Base-by-base conservation (phyloP, 2,797 vertebrate species). In the Centroberyx gerrardi region DNA sequence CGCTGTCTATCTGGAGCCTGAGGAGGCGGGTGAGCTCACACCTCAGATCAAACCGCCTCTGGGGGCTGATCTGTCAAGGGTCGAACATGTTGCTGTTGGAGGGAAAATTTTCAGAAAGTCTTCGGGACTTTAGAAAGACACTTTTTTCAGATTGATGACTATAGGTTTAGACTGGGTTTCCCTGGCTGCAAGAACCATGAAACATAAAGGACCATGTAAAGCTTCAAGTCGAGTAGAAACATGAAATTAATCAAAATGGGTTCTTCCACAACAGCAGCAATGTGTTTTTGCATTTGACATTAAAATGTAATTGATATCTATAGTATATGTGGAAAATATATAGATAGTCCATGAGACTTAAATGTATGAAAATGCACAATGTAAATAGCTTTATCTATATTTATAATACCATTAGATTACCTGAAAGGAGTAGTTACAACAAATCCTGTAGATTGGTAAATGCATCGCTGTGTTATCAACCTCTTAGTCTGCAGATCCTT, bases 1-100 rank as follows among this genome's bases (percentile, higher is more conserved):
- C 2, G 80, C 84, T 3, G 87, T 78, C 6, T 76, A 88, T 78
- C 74, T 92, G 78, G 83, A 92, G 27, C 52, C 79, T 0, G 82
- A 84, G 74, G 84, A 90, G 63, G 84, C 92, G 38, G 92, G 93
- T 95, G 80, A 93, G 93, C 61, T 68, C 62, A 48, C 53, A 67
- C 42, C 46, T 42, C 62, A 2, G 61, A 74, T 36, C 42, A 42
- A 67, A 58, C 66, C 15, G n/a, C 55, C 22, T 59, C 17, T 44
- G 3, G 4, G 4, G 27, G 36, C 49, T 6, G 1, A 73, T 54
- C 27, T 38, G 72, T 53, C 38, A 66, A 55, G 27, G 62, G 72
- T 78, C 61, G 69, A 62, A 73, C 36, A 8, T 13, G 56, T 8
- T 31, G 27, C 14, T 22, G 15, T 27, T 38, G 38, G 0, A 28